These are phyloP conservation scores for Drosophila lacicola DNA, from an alignment of 2,888 invertebrate species.

Conservation along the genomic window DNA sequence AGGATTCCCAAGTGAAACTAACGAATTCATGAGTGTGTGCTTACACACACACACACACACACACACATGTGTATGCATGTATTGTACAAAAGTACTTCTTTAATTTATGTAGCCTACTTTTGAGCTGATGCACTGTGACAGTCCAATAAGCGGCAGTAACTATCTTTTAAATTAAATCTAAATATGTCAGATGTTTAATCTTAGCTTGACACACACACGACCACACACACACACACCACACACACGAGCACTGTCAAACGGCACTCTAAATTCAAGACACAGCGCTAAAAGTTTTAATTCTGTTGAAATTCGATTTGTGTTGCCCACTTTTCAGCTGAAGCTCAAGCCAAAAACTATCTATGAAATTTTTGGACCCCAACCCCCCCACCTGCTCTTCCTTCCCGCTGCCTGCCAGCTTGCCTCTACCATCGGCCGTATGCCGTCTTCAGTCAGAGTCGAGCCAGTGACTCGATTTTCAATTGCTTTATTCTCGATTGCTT, in stretches of 20 bases:
- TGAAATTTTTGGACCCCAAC: constrained; percentile 1
- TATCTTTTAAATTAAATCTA: constrained; percentile 50
- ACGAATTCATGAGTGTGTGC: too few species aligned
- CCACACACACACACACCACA: constrained; percentile 2
- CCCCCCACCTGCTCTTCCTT: too few species aligned
- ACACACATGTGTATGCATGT: constrained; percentile 3
- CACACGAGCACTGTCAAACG: not conserved
- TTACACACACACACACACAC: constrained; percentile 1
- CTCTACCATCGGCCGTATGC: too few species aligned
- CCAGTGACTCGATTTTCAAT: constrained; percentile 31
- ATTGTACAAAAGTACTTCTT: constrained; percentile 2
- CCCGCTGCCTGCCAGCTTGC: too few species aligned
- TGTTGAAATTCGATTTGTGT: constrained; percentile 51
- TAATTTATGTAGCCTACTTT: constrained; percentile 23
- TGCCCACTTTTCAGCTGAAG: constrained; percentile 50
- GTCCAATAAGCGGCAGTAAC: constrained; percentile 11
- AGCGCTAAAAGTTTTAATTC: constrained; percentile 43
- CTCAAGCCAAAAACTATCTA: constrained; percentile 17
- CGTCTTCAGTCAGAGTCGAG: too few species aligned
- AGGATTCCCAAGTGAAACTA: too few species aligned
- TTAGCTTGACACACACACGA: constrained; percentile 20
- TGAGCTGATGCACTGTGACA: constrained; percentile 19
- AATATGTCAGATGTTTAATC: constrained; percentile 39
- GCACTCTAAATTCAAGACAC: constrained; percentile 3
- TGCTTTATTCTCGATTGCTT: constrained; percentile 52